Evolutionary conservation across 2,113 vertebrate genomes (phyloP), one percentile per base, ranked within the genome.

Genomic region (Oxyruncus cristatus): DNA sequence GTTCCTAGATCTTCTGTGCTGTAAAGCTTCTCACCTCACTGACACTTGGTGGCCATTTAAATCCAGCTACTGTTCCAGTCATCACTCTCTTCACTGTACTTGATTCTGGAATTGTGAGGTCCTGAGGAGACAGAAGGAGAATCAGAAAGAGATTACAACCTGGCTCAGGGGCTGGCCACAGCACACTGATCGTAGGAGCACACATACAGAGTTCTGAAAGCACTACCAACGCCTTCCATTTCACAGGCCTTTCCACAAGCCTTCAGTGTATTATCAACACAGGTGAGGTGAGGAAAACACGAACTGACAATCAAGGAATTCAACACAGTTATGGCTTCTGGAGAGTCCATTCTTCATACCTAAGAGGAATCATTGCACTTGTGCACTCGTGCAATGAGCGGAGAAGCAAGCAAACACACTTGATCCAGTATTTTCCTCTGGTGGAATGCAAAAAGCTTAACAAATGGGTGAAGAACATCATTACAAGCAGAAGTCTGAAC

Each of bases 41-140:
- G 95, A 99, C 99, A 22, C 98, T 99, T 27, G 98, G 99, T 66
- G 99, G 99, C 99, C 99, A 99, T 97, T 99, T 99, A 98, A 99
- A 99, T 75, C 98, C 98, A 85, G 99, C 98, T 96, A 98, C 98
- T 52, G 99, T 98, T 98, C 98, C 99, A 72, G 98, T 98, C 98
- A 99, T 99, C 97, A 99, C 98, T 92, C 99, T 98, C 98, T 99
- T 99, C 97, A 99, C 97, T 89, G 99, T 99, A 96, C 99, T 99
- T 30, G 99, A 99, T 96, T 99, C 99, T 22, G 99, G 99, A 97
- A 99, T 98, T 94, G 99, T 99, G 97, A 99, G 98, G 95, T 99
- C 99, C 99, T 99, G 97, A 96, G 94, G 97, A 97, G 89, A 98
- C 52, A 98, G 61, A 95, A 97, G 96, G 70, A 98, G 85, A 98